These are phyloP conservation scores for Glaucopsyche alexis DNA, from an alignment of 2,888 invertebrate genomes.

Conservation along the genomic window DNA sequence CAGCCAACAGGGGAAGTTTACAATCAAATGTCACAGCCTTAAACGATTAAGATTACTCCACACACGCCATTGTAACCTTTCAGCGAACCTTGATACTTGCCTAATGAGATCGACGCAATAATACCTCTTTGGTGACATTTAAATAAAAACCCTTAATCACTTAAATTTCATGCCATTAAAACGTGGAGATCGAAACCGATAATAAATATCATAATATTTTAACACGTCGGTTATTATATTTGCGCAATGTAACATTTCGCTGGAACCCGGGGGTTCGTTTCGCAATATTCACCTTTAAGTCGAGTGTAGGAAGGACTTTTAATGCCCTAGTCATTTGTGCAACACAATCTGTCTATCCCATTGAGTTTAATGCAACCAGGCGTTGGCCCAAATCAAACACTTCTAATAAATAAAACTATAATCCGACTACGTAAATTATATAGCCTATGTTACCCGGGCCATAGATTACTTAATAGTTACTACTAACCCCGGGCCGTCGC, in stretches of 20 bases:
- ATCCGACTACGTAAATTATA: too few species aligned
- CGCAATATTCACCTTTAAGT: conserved; percentile 57
- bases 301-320: conserved; percentile 28
- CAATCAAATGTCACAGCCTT: neutral
- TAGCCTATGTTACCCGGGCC: too few species aligned
- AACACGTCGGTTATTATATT: conserved; percentile 37
- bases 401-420: neutral
- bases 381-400: conserved; percentile 32
- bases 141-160: conserved; percentile 22
- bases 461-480: too few species aligned
- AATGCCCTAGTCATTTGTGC: conserved; percentile 27
- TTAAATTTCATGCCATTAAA: conserved; percentile 18
- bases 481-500: too few species aligned
- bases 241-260: conserved; percentile 19
- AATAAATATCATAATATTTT: conserved; percentile 35
- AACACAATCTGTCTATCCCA: conserved; percentile 31
- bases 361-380: conserved; percentile 33
- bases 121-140: conserved; percentile 10
- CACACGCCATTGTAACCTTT: conserved; percentile 24
- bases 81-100: neutral
- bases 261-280: conserved; percentile 37
- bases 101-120: conserved; percentile 21
- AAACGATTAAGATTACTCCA: conserved; percentile 20
- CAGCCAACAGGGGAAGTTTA: neutral
- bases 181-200: conserved; percentile 19